Evolutionary conservation across 2,888 invertebrate species (phyloP), one percentile per base, ranked within the genome.

Genomic region (Liodrosophila aerea): DNA sequence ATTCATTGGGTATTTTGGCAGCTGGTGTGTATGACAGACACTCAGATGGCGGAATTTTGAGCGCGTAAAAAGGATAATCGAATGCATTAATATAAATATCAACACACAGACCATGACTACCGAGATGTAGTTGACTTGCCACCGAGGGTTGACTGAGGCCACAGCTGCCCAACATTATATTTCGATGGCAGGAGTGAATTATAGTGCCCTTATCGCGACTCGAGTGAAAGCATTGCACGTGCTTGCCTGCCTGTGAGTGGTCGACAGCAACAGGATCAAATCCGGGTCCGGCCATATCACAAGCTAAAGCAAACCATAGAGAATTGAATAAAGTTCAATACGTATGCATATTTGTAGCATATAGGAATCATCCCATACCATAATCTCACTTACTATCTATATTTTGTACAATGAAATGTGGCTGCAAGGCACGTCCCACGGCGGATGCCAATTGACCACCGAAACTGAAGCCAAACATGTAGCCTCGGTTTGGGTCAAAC

Each of bases 241-340:
- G 78, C 43, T 87, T 77, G 0, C 89, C 89, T 0, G 89, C 85
- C 12, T 73, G 76, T 11, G 85, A 76, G 45, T 89, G 88, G 62
- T 88, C 85, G 1, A 69, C 49, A 12, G 49, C 51, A 53, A 86
- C 75, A 5, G 86, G 81, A 77, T 89, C 89, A 47, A 89, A 89
- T 2, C 89, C 89, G 1, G 89, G 89, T 1, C 90, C 89, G 27
- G 89, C 90, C 87, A 89, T 89, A 56, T 90, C 89, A 40, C 90
- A 90, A 33, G 88, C 89, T 89, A 15, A 3, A n/a, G 7, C 39
- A 31, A n/a, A 1, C 13, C 0, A 27, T 13, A 8, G 12, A 4
- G 27, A 8, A 3, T 29, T 8, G 29, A 5, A 29, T n/a, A 34
- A 29, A 13, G 4, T 46, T 15, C 0, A n/a, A n/a, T 1, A 41